Conservation (phyloP, 2,888 invertebrate species). For the Cephus nigrinus region DNA sequence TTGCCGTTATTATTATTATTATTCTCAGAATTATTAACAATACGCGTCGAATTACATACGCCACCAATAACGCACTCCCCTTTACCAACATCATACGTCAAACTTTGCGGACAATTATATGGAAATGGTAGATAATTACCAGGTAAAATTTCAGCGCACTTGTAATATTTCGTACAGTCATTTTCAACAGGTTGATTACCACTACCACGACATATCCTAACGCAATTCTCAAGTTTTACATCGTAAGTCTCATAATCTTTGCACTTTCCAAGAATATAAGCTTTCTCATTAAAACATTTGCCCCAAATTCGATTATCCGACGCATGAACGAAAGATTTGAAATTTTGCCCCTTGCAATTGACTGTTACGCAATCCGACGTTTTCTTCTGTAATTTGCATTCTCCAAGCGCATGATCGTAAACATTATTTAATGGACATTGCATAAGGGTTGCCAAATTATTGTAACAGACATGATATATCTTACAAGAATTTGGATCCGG, state of each 20-base stretch:
- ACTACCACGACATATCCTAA: conserved; percentile 12
- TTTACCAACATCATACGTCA: conserved; percentile 17
- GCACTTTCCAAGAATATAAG: conserved; percentile 23
- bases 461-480: conserved; percentile 21
- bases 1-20: conserved; percentile 12
- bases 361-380: conserved; percentile 14
- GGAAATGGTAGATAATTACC: conserved; percentile 1
- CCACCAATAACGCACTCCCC: conserved; percentile 7
- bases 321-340: conserved; percentile 22
- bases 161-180: conserved; percentile 23
- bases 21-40: conserved; percentile 25
- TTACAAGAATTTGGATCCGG: conserved; percentile 25
- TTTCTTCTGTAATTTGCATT: conserved; percentile 10
- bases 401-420: conserved; percentile 20
- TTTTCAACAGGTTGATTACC: conserved; percentile 23
- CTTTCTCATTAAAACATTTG: conserved; percentile 10
- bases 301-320: conserved; percentile 26
- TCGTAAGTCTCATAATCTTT: conserved; percentile 26
- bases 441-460: conserved; percentile 11
- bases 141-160: conserved; percentile 14
- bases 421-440: conserved; percentile 25
- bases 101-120: conserved; percentile 22
- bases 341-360: conserved; percentile 17
- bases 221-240: conserved; percentile 8
- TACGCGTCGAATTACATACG: conserved; percentile 4